Evolutionary conservation across 2,888 invertebrate species (phyloP).

Genomic region (Mallateleia sp.): DNA sequence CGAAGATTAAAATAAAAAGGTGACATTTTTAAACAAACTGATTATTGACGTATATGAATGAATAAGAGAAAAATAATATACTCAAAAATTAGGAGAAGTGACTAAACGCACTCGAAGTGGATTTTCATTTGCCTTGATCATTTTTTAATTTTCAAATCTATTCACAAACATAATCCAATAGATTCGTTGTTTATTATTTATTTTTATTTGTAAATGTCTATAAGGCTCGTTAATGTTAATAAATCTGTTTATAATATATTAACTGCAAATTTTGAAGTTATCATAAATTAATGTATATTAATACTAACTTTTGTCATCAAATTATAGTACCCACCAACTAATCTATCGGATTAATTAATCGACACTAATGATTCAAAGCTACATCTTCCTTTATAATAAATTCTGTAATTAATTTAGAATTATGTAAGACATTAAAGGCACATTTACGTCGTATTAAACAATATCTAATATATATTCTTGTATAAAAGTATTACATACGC

Average conservation of each 20-base stretch:
- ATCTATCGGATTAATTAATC: slow-evolving; percentile 17
- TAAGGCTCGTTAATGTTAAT: no score
- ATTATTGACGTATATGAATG: slow-evolving; percentile 58
- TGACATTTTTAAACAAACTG: slow-evolving; percentile 59
- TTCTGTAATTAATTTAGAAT: slow-evolving; percentile 4
- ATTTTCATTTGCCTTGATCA: slow-evolving; percentile 61
- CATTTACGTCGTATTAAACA: slow-evolving; percentile 16
- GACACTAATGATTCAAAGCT: neutral
- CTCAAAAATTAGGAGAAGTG: slow-evolving; percentile 57
- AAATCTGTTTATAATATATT: neutral
- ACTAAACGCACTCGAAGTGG: slow-evolving; percentile 60
- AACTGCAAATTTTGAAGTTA: no score
- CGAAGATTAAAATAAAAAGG: slow-evolving; percentile 42
- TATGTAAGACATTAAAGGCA: neutral
- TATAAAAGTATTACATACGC: slow-evolving; percentile 5
- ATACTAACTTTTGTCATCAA: neutral
- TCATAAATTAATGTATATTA: neutral
- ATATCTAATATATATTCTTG: slow-evolving; percentile 56
- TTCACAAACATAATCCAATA: slow-evolving; percentile 1
- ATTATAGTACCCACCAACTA: neutral
- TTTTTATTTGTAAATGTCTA: no score
- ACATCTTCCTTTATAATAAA: neutral
- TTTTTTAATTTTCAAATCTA: neutral
- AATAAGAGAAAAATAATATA: slow-evolving; percentile 59
- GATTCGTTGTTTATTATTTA: neutral